Percentiles rank a stretch among this genome's conserved stretches.
Conservation (phyloP, 2,797 vertebrate species). For the Benthosema pterotum region DNA sequence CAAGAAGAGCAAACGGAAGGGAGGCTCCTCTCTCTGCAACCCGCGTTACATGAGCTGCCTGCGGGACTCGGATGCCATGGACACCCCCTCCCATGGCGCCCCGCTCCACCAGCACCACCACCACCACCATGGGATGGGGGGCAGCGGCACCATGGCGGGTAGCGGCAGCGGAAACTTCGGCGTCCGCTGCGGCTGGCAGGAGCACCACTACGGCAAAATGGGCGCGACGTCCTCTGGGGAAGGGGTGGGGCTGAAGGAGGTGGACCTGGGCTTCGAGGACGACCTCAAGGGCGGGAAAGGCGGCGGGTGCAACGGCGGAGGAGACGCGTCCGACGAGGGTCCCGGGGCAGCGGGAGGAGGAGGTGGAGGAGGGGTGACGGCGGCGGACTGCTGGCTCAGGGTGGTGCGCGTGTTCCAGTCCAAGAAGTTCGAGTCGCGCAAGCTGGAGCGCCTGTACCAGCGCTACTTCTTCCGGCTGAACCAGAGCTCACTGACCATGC, state of each 20-base stretch:
- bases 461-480: slow-evolving; percentile 98
- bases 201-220: slow-evolving; percentile 91
- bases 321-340: slow-evolving; percentile 67
- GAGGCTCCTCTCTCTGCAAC: slow-evolving; percentile 87
- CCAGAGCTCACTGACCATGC: slow-evolving; percentile 96
- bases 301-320: slow-evolving; percentile 68
- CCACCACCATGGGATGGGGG: slow-evolving; percentile 45
- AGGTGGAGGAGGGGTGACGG: slow-evolving; percentile 59
- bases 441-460: slow-evolving; percentile 96
- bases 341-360: slow-evolving; percentile 67
- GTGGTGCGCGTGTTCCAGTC: slow-evolving; percentile 92
- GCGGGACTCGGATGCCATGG: slow-evolving; percentile 90
- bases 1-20: slow-evolving; percentile 89
- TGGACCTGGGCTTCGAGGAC: slow-evolving; percentile 89
- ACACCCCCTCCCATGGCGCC: slow-evolving; percentile 75
- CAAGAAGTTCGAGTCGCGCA: slow-evolving; percentile 94
- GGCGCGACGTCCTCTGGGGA: slow-evolving; percentile 57
- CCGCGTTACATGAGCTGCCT: slow-evolving; percentile 97
- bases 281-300: slow-evolving; percentile 77
- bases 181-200: slow-evolving; percentile 91
- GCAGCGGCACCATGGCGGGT: slow-evolving; percentile 67
- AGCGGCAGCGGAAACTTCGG: slow-evolving; percentile 76
- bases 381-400: slow-evolving; percentile 85
- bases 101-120: slow-evolving; percentile 79
- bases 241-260: slow-evolving; percentile 88